phyloP scores from a whole-genome alignment of 1,140 invertebrate species.

The Macrostomum lignano region DNA sequence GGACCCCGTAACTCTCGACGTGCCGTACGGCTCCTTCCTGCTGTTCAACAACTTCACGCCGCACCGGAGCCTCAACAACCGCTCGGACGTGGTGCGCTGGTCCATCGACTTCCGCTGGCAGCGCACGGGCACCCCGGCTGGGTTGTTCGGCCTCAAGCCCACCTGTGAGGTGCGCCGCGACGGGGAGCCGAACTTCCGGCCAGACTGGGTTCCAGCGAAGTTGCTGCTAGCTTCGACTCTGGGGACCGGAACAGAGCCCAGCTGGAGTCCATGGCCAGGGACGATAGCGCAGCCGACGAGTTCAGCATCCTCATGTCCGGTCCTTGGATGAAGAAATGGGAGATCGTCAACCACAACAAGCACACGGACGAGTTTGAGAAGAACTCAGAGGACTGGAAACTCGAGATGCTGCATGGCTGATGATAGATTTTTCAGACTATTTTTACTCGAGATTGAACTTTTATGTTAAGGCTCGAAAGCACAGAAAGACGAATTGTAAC shows the following conservation, averaged over 20 bases:
- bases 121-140: conserved; percentile 11
- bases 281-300: conserved; percentile 12
- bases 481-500: too few relatives aligned
- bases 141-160: conserved; percentile 17
- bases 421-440: too few relatives aligned
- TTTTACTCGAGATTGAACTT: too few relatives aligned
- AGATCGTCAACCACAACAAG: conserved; percentile 16
- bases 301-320: conserved; percentile 19
- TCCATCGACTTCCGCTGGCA: conserved; percentile 21
- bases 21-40: conserved; percentile 17
- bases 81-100: conserved; percentile 17
- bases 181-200: conserved; percentile 12
- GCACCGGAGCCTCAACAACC: conserved; percentile 17
- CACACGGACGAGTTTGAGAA: too few relatives aligned
- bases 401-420: too few relatives aligned
- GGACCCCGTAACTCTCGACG: conserved; percentile 14
- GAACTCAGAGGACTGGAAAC: too few relatives aligned
- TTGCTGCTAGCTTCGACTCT: too few relatives aligned
- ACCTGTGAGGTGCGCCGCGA: conserved; percentile 13
- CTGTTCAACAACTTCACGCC: conserved; percentile 17
- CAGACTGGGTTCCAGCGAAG: too few relatives aligned
- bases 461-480: too few relatives aligned
- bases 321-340: conserved; percentile 21
- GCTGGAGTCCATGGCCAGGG: too few relatives aligned
- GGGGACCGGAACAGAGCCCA: too few relatives aligned